Conservation (phyloP, 1,140 invertebrate genomes). For the Penaeus chinensis region DNA sequence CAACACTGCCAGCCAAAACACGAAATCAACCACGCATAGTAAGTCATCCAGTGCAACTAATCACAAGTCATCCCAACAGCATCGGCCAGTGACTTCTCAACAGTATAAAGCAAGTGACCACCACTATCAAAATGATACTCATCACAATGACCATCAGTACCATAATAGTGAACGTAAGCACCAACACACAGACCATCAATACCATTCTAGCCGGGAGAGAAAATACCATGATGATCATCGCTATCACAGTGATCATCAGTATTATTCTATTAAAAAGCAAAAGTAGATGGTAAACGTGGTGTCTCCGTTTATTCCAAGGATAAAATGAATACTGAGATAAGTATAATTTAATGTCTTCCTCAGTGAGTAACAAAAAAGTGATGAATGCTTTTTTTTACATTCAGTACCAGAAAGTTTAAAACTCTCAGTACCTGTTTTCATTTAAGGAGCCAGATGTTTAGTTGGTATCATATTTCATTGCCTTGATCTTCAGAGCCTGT, state of each 20-base stretch:
- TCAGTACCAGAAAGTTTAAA: too few species aligned
- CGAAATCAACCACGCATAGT: neutral
- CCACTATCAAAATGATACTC: slow-evolving; percentile 32
- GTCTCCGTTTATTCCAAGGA: too few species aligned
- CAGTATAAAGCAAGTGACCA: slow-evolving; percentile 35
- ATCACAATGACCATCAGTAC: slow-evolving; percentile 37
- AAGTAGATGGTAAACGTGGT: slow-evolving; percentile 10
- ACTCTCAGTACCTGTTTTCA: too few species aligned
- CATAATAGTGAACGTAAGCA: slow-evolving; percentile 29
- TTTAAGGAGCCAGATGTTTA: too few species aligned
- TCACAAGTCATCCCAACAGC: too few species aligned
- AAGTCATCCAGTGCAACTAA: neutral
- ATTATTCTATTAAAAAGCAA: slow-evolving; percentile 51
- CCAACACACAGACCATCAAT: slow-evolving; percentile 47
- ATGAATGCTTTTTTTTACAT: too few species aligned
- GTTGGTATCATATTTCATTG: too few species aligned
- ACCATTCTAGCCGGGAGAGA: slow-evolving; percentile 39
- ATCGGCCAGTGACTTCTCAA: too few species aligned
- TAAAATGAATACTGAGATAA: too few species aligned
- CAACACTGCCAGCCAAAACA: slow-evolving; percentile 13
- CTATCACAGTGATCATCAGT: slow-evolving; percentile 52
- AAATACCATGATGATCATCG: slow-evolving; percentile 37
- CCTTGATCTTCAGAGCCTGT: too few species aligned
- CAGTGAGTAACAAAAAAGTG: too few species aligned
- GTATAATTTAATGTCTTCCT: too few species aligned